Conservation (phyloP, 2,797 vertebrate species). For the Paedocypris micromegethes region DNA sequence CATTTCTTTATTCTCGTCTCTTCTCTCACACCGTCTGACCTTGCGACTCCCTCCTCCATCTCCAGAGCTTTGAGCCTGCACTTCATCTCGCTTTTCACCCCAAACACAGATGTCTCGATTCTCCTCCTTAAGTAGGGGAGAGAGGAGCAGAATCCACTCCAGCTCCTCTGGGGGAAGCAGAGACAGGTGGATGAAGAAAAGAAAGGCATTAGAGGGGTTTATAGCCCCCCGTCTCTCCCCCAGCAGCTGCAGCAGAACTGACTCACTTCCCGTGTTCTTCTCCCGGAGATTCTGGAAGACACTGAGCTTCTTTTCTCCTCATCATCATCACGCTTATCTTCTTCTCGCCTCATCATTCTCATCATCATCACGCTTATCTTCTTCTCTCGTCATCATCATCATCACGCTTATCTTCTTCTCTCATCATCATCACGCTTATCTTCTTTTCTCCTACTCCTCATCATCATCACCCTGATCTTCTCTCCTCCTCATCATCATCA, state of each 20-base stretch:
- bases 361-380: no score
- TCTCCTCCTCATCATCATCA: not conserved
- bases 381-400: no score
- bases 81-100: constrained; percentile 35
- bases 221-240: not conserved
- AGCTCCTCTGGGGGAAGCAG: not conserved
- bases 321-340: not conserved
- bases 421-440: not conserved
- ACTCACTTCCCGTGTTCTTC: constrained; percentile 6
- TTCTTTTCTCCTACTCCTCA: not conserved
- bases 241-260: constrained; percentile 5
- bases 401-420: not conserved
- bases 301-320: not conserved
- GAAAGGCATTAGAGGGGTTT: constrained; percentile 10
- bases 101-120: constrained; percentile 43
- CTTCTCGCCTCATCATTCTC: not conserved
- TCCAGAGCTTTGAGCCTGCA: constrained; percentile 29
- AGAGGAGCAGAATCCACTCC: constrained; percentile 17
- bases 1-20: constrained; percentile 20
- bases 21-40: constrained; percentile 33
- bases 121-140: constrained; percentile 5
- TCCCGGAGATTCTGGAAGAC: no score
- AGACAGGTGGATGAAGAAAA: constrained; percentile 6
- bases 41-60: constrained; percentile 28
- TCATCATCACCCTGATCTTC: no score